Percentiles rank a stretch among this genome's conserved stretches.
Evolutionary conservation across 2,888 invertebrate genomes (phyloP).

Genomic region (Stenodema calcarata): DNA sequence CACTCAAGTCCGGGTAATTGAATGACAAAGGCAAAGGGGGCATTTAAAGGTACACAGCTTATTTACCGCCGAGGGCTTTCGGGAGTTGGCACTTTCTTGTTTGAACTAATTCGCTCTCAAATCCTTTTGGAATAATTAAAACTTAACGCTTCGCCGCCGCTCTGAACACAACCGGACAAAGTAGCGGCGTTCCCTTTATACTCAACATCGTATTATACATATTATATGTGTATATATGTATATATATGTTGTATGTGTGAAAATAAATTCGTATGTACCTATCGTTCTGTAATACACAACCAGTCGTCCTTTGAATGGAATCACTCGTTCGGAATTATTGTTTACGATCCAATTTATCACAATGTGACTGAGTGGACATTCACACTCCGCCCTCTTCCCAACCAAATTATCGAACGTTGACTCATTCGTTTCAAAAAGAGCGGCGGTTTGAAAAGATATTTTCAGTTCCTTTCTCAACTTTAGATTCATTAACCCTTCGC

Average conservation of each 20-base stretch:
- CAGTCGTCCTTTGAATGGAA: background rate
- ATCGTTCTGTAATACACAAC: no score
- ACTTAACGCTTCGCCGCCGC: background rate
- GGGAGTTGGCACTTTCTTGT: background rate
- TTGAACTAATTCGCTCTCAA: slow-evolving; percentile 7
- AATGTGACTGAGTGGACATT: background rate
- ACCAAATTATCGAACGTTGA: background rate
- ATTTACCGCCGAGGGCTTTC: background rate
- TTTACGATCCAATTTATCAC: background rate
- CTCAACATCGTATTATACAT: background rate
- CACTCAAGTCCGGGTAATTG: slow-evolving; percentile 12
- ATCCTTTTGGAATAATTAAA: slow-evolving; percentile 23
- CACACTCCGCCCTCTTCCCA: background rate
- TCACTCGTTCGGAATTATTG: background rate
- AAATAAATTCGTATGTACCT: no score
- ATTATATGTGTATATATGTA: background rate
- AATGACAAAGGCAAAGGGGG: background rate
- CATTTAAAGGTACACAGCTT: background rate
- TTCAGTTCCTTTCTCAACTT: background rate
- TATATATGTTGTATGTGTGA: no score
- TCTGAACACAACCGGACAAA: background rate
- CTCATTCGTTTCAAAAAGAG: background rate
- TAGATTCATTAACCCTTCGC: background rate
- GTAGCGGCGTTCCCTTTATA: background rate
- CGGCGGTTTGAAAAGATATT: background rate